These are phyloP conservation scores for Cyclura pinguis DNA, from an alignment of 2,797 vertebrate species.

Conservation along the genomic window DNA sequence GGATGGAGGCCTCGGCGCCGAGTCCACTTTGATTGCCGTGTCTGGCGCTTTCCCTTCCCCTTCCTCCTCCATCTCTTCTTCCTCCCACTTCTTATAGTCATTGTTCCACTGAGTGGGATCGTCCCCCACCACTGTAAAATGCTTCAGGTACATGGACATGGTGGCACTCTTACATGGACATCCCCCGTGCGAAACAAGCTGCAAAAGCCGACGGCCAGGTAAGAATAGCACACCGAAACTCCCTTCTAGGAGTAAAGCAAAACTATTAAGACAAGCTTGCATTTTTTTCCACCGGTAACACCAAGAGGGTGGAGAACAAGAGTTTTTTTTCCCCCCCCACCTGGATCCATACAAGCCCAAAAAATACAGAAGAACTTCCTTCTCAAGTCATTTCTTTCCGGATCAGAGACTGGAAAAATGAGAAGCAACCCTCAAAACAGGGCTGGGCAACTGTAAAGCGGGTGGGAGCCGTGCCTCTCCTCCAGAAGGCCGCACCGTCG, in stretches of 20 bases:
- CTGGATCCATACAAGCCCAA: no score
- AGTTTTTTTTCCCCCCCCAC: not conserved
- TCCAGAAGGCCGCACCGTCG: no score
- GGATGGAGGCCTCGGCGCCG: slow-evolving; percentile 36
- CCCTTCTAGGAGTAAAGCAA: no score
- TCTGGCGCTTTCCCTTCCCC: slow-evolving; percentile 60
- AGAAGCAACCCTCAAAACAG: no score
- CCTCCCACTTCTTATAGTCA: slow-evolving; percentile 77
- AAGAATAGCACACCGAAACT: not conserved
- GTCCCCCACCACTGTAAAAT: slow-evolving; percentile 92
- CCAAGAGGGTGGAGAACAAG: no score
- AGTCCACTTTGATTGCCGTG: slow-evolving; percentile 58
- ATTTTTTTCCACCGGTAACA: no score
- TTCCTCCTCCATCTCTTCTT: slow-evolving; percentile 78
- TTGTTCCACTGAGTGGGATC: slow-evolving; percentile 78
- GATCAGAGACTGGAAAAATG: no score
- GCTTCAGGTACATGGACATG: slow-evolving; percentile 91
- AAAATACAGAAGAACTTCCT: no score
- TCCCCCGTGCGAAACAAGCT: not conserved
- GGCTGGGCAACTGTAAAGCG: no score
- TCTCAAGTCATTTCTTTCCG: no score
- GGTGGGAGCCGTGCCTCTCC: no score
- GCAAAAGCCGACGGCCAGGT: not conserved
- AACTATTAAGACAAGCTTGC: not conserved
- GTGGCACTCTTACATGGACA: slow-evolving; percentile 51